A percentile compares a stretch with the other conserved stretches of the same genome.
These are phyloP conservation scores for Clistopyga incitator DNA, from an alignment of 2,888 invertebrate genomes.

Conservation along the genomic window DNA sequence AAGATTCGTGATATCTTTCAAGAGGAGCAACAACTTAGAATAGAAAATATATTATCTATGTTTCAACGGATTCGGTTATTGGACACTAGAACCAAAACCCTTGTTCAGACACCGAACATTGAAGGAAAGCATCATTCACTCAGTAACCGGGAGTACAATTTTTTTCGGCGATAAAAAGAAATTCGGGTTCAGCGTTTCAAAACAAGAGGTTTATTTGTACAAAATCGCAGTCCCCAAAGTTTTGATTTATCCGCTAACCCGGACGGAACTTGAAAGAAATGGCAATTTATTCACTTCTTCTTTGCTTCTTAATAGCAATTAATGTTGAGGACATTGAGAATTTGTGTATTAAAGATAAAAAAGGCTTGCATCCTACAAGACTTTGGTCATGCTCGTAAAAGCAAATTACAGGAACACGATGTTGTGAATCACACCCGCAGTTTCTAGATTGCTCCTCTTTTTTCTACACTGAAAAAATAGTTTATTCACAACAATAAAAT, in stretches of 20 bases:
- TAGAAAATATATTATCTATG: conserved; percentile 3
- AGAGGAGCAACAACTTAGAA: not conserved
- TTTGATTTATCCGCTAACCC: not conserved
- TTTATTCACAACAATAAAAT: too few species aligned
- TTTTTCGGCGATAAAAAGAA: not conserved
- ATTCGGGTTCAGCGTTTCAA: too few species aligned
- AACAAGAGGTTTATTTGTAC: not conserved
- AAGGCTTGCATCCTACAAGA: too few species aligned
- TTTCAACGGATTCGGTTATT: not conserved
- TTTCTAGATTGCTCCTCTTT: too few species aligned
- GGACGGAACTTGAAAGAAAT: not conserved
- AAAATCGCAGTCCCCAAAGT: not conserved
- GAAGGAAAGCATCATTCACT: not conserved
- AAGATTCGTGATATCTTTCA: not conserved
- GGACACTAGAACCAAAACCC: not conserved
- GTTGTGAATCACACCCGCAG: too few species aligned
- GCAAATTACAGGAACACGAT: too few species aligned
- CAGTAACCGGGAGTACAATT: not conserved
- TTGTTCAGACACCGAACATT: conserved; percentile 4
- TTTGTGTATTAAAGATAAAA: too few species aligned
- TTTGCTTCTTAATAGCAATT: not conserved
- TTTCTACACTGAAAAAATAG: too few species aligned
- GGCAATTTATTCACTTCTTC: not conserved
- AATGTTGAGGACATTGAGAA: too few species aligned
- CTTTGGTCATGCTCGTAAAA: too few species aligned